Base-by-base conservation (phyloP, 2,113 vertebrate genomes). In the Oceanodroma tethys region DNA sequence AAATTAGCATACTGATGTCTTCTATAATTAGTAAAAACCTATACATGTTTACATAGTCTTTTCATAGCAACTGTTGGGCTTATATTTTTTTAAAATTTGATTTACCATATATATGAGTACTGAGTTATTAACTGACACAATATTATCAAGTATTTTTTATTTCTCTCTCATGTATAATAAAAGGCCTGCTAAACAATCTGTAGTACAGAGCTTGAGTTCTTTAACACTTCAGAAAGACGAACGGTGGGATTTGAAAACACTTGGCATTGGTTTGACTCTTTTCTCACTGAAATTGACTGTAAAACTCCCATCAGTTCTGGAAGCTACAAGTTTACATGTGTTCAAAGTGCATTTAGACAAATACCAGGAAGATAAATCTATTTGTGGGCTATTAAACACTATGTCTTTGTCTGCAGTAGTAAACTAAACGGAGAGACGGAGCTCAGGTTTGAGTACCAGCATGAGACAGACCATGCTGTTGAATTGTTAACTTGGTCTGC, bases 21-120 rank as follows among this genome's bases (percentile, higher is more conserved):
- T 55, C 72, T 72, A 71, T 83, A 94, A 88, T 93, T 92, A 95
- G 25, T 52, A 86, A 79, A 93, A 94, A 82, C 70, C 11, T 82
- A 25, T 29, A 22, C 19, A 59, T 36, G 15, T 53, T 97, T 95
- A 38, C 25, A 60, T 43, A 80, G 59, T 3, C 7, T 76, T 94
- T 88, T 80, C 17, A 88, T 53, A 90, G n/a, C 27, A 82, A 59
- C 0, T 0, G 2, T n/a, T 66, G 3, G 11, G 10, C 9, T 91
- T 53, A 27, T 30, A 18, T 23, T 18, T 87, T 75, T 83, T 55
- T 38, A 0, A 1, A 67, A 48, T 86, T 60, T 52, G 16, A 2
- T 14, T 82, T 85, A 67, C 14, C 15, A 8, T 76, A 59, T 38
- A 18, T 43, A 42, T 38, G 29, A 80, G 9, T 71, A 72, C 8